Evolutionary conservation across 1,140 invertebrate species (phyloP), one percentile per base, ranked within the genome.

Genomic region (Muscidifurax raptorellus): DNA sequence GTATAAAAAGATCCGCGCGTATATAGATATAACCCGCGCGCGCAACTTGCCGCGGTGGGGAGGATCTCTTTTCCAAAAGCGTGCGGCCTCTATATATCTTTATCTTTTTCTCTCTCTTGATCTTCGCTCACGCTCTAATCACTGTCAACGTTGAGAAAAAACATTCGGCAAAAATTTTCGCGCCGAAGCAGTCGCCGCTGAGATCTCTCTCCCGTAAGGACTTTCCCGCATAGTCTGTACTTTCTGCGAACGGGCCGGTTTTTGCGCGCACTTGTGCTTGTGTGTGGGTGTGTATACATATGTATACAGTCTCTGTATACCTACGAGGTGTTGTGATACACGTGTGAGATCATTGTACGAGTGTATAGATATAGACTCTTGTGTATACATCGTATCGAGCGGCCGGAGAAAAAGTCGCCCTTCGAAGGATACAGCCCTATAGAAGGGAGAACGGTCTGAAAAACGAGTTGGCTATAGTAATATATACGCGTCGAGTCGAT

Each of bases 11-110:
- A 40, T 79, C 32, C 12, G n/a, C 47, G 28, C 52, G 30, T 15
- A 32, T 27, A 40, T 40, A 79, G 25, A n/a, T 10, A 79, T 40
- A 18, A 13, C 15, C 13, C 5, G 7, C 13, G 72, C 81, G 72
- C 79, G 52, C 52, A 22, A 22, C 52, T 59, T n/a, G 10, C 1
- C 7, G 86, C 22, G 87, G 87, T 85, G 87, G 86, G 87, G 87
- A 88, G 80, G 86, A 88, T 82, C 84, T 87, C 89, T 89, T 89
- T 90, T 89, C 90, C 88, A 90, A 90, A 90, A 90, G 83, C 83
- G 90, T 90, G 89, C 86, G 86, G 86, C n/a, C 69, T 84, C 32
- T 18, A n/a, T 59, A 18, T 59, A 59, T 59, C 52, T 66, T 52
- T 30, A 9, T 66, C 52, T 30, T 27, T 32, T 18, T 64, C 10